A percentile compares a stretch with the other conserved stretches of the same genome.
Conservation (phyloP, 2,888 invertebrate genomes). For the Pseudanteris insignis region DNA sequence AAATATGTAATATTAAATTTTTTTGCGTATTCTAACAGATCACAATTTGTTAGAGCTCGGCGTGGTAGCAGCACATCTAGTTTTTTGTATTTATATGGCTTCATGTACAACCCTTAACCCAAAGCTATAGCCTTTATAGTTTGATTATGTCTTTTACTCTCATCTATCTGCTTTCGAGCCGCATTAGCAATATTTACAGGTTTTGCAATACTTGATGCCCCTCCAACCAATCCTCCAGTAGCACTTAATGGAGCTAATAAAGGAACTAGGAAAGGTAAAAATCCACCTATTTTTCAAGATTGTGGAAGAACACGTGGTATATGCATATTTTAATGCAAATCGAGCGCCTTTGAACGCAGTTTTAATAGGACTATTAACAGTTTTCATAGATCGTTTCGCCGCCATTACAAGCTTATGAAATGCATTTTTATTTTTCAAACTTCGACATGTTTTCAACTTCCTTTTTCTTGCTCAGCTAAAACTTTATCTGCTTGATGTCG, state of each 20-base stretch:
- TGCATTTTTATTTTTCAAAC: not conserved
- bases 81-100: too few species aligned
- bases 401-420: slow-evolving; percentile 6
- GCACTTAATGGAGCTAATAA: slow-evolving; percentile 49
- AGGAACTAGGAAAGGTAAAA: slow-evolving; percentile 48
- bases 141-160: too few species aligned
- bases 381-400: slow-evolving; percentile 1
- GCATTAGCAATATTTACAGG: slow-evolving; percentile 55
- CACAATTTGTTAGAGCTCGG: too few species aligned
- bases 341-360: slow-evolving; percentile 8
- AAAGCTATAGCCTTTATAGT: too few species aligned
- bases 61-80: too few species aligned
- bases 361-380: not conserved
- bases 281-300: slow-evolving; percentile 35
- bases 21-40: too few species aligned
- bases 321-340: slow-evolving; percentile 5
- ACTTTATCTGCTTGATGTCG: too few species aligned
- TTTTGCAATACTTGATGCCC: slow-evolving; percentile 58
- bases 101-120: too few species aligned
- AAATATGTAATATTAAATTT: too few species aligned
- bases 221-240: slow-evolving; percentile 57
- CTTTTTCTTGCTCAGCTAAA: not conserved
- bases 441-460: too few species aligned
- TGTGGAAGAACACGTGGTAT: slow-evolving; percentile 14
- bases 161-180: slow-evolving; percentile 27